These are phyloP conservation scores for Amphilophus citrinellus DNA, from an alignment of 2,113 vertebrate species.

Conservation along the genomic window DNA sequence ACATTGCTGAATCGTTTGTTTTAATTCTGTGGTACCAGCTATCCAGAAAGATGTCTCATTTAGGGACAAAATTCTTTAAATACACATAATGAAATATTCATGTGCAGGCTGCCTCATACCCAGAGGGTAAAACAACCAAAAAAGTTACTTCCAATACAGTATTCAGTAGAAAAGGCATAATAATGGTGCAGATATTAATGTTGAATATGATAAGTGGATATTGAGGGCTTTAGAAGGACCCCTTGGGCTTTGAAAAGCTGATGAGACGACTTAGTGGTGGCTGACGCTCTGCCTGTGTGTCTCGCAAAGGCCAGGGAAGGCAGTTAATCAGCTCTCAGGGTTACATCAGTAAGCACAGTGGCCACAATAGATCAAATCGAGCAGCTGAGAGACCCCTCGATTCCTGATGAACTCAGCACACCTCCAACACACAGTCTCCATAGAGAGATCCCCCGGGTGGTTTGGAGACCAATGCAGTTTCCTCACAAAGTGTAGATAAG, in stretches of 20 bases:
- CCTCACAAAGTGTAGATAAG: not conserved
- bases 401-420: constrained; percentile 10
- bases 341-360: constrained; percentile 42
- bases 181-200: constrained; percentile 49
- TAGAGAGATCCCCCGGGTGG: not conserved
- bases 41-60: constrained; percentile 54
- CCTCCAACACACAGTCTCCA: not conserved
- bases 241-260: constrained; percentile 32
- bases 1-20: constrained; percentile 30
- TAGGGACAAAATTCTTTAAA: constrained; percentile 60
- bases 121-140: constrained; percentile 36
- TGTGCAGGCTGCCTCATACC: constrained; percentile 41
- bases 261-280: constrained; percentile 27
- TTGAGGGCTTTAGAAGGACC: constrained; percentile 28
- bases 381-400: constrained; percentile 6
- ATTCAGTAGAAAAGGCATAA: constrained; percentile 31
- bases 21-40: constrained; percentile 20
- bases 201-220: constrained; percentile 55
- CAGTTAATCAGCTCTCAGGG: constrained; percentile 69
- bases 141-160: constrained; percentile 32
- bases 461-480: not conserved
- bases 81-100: constrained; percentile 64
- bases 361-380: constrained; percentile 36
- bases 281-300: constrained; percentile 5
- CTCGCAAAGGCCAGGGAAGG: constrained; percentile 18